phyloP scores from a whole-genome alignment of 2,888 invertebrate genomes.

The Caenorhabditis imperialis region DNA sequence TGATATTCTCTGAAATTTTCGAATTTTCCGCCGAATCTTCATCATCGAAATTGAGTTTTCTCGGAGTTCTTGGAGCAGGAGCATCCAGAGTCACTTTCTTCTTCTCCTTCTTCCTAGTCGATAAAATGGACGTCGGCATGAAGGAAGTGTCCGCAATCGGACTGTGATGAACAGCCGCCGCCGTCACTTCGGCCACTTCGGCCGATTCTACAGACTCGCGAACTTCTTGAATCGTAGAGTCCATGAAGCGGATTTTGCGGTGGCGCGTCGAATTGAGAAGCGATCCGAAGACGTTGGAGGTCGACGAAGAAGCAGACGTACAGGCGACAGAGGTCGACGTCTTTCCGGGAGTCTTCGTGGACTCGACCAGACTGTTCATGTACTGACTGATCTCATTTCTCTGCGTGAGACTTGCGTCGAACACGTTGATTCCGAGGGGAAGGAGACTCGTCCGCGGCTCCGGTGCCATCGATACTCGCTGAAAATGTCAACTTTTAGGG shows the following conservation, averaged over 20 bases:
- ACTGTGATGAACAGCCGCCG: conserved; percentile 4
- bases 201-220: conserved; percentile 29
- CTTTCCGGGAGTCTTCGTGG: conserved; percentile 4
- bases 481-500: too few relatives aligned
- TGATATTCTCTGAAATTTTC: too few relatives aligned
- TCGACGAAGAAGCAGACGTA: neutral
- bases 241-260: conserved; percentile 27
- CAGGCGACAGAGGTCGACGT: neutral
- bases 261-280: neutral
- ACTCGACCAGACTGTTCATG: neutral
- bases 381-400: conserved; percentile 14
- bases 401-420: conserved; percentile 21
- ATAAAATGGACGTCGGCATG: conserved; percentile 32
- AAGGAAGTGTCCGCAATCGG: conserved; percentile 14
- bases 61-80: neutral
- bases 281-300: neutral
- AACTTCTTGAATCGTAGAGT: conserved; percentile 24
- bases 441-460: conserved; percentile 35
- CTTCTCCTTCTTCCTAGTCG: conserved; percentile 14
- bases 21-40: conserved; percentile 4
- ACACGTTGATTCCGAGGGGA: conserved; percentile 42
- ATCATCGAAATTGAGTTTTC: conserved; percentile 13
- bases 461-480: conserved; percentile 28
- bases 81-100: conserved; percentile 1
- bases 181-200: conserved; percentile 8